Evolutionary conservation across 92 coral and sea anemone genomes (phyloP), one percentile per base, ranked within the genome.

Genomic region (Parazoanthus atlanticus): DNA sequence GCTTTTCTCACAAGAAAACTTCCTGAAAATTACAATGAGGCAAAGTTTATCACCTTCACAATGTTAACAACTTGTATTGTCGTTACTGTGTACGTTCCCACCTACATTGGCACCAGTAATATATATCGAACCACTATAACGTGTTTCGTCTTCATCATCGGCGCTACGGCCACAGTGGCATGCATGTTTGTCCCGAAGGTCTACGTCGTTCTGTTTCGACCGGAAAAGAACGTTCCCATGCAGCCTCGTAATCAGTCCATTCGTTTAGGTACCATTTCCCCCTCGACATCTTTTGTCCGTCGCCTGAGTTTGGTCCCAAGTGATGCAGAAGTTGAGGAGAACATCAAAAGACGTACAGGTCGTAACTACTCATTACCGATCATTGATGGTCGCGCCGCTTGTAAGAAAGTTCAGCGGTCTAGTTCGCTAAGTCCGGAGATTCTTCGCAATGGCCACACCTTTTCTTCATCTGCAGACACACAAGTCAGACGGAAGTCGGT

Each of bases 11-110:
- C 98, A 17, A 87, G 99, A 3, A 96, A 96, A 81, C 91, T 96
- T 15, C 99, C 99, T 3, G 99, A 96, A 80, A 96, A 95, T 73
- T 95, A 96, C 91, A 96, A 96, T 93, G 98, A 96, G 83, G 96
- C 98, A 0, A 94, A 94, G 86, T 96, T 95, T 84, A 96, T 96
- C 89, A 91, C 95, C 25, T 95, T 96, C 65, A 95, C 99, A 34
- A 95, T 96, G 96, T 86, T 96, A 70, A 93, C 92, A 67, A 91
- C 94, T 5, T 92, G 98, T 21, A 96, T 96, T 38, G 98, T 90
- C 16, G 98, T 95, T 15, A 91, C 90, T 40, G 92, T 95, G 86
- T 95, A 88, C 84, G 85, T 95, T 75, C 98, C 98, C 17, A 95
- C 98, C 10, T 95, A 95, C 85, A 91, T 93, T 16, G 98, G 98